A percentile compares a stretch with the other conserved stretches of the same genome.
These are phyloP conservation scores for Acanthornis magna DNA, from an alignment of 2,797 vertebrate genomes.

Conservation along the genomic window DNA sequence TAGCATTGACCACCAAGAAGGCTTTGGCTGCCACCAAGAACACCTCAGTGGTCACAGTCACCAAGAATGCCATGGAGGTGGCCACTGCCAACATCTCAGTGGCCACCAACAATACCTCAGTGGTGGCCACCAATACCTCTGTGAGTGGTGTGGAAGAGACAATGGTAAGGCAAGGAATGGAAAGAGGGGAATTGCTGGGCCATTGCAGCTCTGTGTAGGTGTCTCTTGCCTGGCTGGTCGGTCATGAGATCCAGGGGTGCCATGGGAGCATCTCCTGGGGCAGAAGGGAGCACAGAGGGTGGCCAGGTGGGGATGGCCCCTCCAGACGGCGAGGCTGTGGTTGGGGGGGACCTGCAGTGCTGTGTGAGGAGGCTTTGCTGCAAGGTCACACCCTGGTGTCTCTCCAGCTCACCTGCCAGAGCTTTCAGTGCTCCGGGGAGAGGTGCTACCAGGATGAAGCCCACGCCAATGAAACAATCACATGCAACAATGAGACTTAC, in stretches of 20 bases:
- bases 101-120: not conserved
- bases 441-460: slow-evolving; percentile 17
- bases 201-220: accelerated
- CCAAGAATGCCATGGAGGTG: not conserved
- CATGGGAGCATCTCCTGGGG: not conserved
- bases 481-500: not conserved
- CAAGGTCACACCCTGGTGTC: not conserved
- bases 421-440: slow-evolving; percentile 30
- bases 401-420: slow-evolving; percentile 32
- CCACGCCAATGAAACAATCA: not conserved
- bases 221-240: accelerated
- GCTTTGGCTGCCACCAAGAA: not conserved
- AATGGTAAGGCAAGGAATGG: not conserved
- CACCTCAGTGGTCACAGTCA: not conserved
- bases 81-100: too few species aligned
- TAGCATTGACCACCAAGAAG: not conserved
- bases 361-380: accelerated
- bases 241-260: not conserved
- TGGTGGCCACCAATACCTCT: not conserved
- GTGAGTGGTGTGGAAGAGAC: not conserved
- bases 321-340: not conserved
- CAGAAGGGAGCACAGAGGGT: not conserved
- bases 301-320: not conserved
- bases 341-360: accelerated
- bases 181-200: accelerated